Percentiles rank a stretch among this genome's conserved stretches.
phyloP scores from a whole-genome alignment of 2,113 vertebrate species.

The Atlantisia rogersi region DNA sequence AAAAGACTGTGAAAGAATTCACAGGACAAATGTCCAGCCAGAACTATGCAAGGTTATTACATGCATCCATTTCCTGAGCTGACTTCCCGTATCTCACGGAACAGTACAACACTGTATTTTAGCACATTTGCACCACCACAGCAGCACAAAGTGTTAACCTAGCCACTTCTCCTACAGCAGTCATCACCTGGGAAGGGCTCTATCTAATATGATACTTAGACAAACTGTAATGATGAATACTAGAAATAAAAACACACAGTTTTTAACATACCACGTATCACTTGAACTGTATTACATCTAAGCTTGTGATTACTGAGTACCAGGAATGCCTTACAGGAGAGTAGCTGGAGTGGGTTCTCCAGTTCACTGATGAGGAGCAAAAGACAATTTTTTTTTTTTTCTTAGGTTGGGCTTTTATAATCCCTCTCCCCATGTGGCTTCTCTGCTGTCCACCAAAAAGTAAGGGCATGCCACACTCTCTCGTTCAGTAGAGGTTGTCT shows the following conservation, averaged over 20 bases:
- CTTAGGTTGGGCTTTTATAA: neutral
- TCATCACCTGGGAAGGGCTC: neutral
- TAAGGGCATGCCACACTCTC: neutral
- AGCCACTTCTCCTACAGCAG: neutral
- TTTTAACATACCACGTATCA: neutral
- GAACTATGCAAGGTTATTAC: neutral
- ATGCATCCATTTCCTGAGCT: neutral
- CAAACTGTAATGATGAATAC: neutral
- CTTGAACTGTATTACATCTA: neutral
- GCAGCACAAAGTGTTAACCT: neutral
- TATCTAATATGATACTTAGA: neutral
- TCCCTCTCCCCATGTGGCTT: neutral
- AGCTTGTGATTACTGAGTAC: neutral
- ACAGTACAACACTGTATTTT: neutral
- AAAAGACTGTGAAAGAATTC: neutral
- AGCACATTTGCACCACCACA: neutral
- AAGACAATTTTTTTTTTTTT: neutral
- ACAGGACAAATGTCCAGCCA: neutral
- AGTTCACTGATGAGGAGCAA: neutral
- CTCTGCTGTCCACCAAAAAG: neutral
- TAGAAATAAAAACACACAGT: neutral
- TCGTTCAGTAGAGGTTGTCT: neutral
- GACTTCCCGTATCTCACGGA: neutral
- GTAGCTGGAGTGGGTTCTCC: neutral
- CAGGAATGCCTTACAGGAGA: neutral